These are phyloP conservation scores for Sturnira hondurensis DNA, from an alignment of 2,113 vertebrate genomes.

Conservation along the genomic window DNA sequence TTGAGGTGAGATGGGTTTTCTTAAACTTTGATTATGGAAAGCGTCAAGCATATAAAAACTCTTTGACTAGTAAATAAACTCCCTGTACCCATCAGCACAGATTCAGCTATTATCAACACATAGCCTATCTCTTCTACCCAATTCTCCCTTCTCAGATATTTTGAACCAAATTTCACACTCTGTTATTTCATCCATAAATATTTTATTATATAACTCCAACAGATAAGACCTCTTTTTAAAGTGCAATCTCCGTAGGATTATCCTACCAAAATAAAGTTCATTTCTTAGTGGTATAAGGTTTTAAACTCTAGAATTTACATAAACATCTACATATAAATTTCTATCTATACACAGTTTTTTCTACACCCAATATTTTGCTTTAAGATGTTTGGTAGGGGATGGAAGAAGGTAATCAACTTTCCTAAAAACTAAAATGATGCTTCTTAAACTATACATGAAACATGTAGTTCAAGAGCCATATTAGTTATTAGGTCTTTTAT, in stretches of 20 bases:
- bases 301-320: not conserved
- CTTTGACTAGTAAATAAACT: not conserved
- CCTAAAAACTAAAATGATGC: slow-evolving; percentile 1
- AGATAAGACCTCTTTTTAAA: not conserved
- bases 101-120: not conserved
- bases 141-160: not conserved
- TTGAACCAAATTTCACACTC: not conserved
- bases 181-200: not conserved
- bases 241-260: not conserved
- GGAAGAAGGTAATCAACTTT: not conserved
- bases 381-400: not conserved
- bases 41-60: not conserved
- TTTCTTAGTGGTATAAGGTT: not conserved
- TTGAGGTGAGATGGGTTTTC: not conserved
- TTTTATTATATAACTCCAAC: not conserved
- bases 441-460: not conserved
- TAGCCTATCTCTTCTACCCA: not conserved
- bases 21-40: not conserved
- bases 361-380: no score
- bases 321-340: slow-evolving; percentile 5
- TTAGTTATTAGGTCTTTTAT: not conserved
- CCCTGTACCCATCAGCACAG: not conserved
- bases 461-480: not conserved
- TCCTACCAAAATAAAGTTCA: not conserved
- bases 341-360: no score